These are phyloP conservation scores for Alca torda DNA, from an alignment of 2,797 vertebrate species.

Conservation along the genomic window DNA sequence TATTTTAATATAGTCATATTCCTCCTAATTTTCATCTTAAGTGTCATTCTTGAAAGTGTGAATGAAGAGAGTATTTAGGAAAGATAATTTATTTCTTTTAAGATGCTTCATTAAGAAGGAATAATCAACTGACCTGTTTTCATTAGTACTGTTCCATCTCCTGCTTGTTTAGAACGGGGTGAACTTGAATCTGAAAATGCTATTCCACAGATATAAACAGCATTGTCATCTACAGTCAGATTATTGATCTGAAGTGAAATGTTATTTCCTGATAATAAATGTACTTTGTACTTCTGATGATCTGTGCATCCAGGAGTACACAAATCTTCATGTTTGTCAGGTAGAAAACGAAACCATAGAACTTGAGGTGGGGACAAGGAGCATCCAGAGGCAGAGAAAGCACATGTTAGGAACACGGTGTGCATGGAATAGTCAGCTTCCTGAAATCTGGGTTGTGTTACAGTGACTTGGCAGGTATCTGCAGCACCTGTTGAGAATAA, in stretches of 20 bases:
- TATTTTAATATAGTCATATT: background rate
- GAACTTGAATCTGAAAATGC: background rate
- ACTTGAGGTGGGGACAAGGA: rapidly evolving
- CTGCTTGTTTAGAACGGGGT: constrained; percentile 54
- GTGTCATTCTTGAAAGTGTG: background rate
- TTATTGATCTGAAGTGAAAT: constrained; percentile 61
- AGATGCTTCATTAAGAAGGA: background rate
- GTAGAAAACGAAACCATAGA: constrained; percentile 76
- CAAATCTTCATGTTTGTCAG: constrained; percentile 8
- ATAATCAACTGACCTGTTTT: constrained; percentile 73
- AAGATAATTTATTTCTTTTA: background rate
- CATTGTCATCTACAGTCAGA: constrained; percentile 63
- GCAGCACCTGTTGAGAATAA: constrained; percentile 44
- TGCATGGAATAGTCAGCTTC: background rate
- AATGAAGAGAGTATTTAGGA: background rate
- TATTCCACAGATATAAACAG: constrained; percentile 78
- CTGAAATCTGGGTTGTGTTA: constrained; percentile 59
- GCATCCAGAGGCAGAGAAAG: constrained; percentile 51
- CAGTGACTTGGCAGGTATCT: constrained; percentile 38
- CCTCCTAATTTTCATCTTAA: background rate
- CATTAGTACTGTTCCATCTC: constrained; percentile 68
- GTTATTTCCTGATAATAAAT: background rate
- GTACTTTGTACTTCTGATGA: constrained; percentile 42
- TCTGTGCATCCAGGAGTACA: background rate
- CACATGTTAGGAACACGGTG: constrained; percentile 36